Conservation (phyloP, 2,888 invertebrate species). For the Pachliopta kotzebuea region DNA sequence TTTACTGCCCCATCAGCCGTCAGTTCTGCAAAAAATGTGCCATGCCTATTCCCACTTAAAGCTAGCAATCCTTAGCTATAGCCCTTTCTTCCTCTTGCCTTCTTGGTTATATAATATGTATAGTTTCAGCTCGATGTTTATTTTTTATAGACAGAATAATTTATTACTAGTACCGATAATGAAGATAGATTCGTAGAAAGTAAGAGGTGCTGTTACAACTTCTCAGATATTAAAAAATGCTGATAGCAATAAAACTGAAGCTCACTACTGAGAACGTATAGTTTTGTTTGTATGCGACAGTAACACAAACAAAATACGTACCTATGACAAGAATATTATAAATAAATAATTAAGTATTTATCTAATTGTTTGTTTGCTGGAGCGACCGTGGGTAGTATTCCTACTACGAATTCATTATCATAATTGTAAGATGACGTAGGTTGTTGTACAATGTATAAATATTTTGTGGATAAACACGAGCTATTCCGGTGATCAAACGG, state of each 20-base stretch:
- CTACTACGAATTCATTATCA: conserved; percentile 43
- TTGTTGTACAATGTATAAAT: conserved; percentile 47
- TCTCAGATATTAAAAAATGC: conserved; percentile 20
- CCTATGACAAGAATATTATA: neutral
- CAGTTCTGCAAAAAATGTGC: too few relatives aligned
- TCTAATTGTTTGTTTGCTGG: conserved; percentile 13
- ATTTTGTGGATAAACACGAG: conserved; percentile 48
- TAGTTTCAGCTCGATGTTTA: conserved; percentile 3
- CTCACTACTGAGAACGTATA: conserved; percentile 12
- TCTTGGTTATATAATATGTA: too few relatives aligned
- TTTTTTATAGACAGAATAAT: conserved; percentile 5
- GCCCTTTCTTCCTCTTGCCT: too few relatives aligned
- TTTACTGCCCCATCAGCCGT: too few relatives aligned
- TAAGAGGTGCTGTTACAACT: conserved; percentile 18
- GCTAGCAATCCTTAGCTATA: too few relatives aligned
- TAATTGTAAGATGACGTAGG: conserved; percentile 49
- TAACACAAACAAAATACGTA: conserved; percentile 9
- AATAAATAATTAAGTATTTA: conserved; percentile 20
- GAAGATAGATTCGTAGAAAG: conserved; percentile 27
- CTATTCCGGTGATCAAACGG: conserved; percentile 42
- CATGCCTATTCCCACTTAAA: too few relatives aligned
- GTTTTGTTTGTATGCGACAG: conserved; percentile 5
- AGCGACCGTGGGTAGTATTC: conserved; percentile 36
- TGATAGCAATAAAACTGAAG: conserved; percentile 10
- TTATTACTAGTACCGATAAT: conserved; percentile 9